phyloP scores from a whole-genome alignment of 2,113 vertebrate genomes.

The Crotophaga sulcirostris region DNA sequence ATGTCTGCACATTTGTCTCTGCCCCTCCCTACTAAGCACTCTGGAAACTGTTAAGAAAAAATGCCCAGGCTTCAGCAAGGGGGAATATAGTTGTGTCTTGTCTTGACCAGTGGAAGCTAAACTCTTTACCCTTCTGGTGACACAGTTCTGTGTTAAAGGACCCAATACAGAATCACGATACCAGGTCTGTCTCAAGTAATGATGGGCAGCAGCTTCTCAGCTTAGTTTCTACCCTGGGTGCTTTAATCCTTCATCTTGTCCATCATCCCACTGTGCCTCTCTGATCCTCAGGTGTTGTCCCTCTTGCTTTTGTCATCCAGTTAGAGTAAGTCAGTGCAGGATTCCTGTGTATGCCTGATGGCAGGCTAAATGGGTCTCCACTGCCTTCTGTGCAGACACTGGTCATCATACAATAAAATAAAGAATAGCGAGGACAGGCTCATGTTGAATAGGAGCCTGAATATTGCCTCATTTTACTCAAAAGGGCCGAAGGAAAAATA shows the following conservation, averaged over 20 bases:
- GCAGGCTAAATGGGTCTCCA: background rate
- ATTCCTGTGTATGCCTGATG: background rate
- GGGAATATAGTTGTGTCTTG: background rate
- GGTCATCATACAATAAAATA: background rate
- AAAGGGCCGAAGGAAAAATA: background rate
- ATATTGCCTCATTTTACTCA: background rate
- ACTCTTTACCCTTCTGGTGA: background rate
- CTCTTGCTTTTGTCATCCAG: background rate
- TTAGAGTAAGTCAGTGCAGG: background rate
- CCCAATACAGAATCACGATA: background rate
- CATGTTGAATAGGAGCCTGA: background rate
- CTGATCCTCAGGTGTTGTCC: background rate
- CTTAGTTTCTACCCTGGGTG: background rate
- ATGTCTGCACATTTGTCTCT: background rate
- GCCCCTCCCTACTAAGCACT: background rate
- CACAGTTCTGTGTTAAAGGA: background rate
- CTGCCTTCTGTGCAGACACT: background rate
- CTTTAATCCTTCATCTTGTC: background rate
- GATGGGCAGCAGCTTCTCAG: background rate
- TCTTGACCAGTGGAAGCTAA: background rate
- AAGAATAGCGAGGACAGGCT: background rate
- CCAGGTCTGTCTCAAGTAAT: background rate
- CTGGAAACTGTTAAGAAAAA: background rate
- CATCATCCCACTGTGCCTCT: background rate
- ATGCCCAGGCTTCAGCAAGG: background rate